Evolutionary conservation across 2,113 vertebrate species (phyloP).

Genomic region (Sinocyclocheilus rhinocerous): DNA sequence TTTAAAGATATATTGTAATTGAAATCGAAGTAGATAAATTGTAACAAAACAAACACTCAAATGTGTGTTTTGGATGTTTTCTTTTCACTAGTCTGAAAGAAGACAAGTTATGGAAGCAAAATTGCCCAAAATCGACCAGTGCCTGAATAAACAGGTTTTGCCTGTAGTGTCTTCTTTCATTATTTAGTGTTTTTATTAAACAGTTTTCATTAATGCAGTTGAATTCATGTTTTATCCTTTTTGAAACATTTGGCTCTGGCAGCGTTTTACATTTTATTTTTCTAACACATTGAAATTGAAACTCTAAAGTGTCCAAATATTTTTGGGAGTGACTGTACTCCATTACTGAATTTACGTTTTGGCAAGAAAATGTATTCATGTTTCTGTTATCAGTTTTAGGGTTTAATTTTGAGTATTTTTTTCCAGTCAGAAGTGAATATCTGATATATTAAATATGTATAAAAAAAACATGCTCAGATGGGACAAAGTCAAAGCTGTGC

Average conservation of each 20-base stretch:
- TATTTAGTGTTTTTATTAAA: background rate
- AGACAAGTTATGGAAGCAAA: background rate
- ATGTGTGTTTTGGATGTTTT: background rate
- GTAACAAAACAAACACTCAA: background rate
- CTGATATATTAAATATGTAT: background rate
- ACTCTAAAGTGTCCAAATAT: background rate
- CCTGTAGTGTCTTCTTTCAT: background rate
- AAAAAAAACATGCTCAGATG: background rate
- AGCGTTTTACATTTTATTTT: background rate
- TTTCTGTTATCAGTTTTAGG: background rate
- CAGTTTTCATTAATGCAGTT: background rate
- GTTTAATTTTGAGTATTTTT: background rate
- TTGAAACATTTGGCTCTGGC: background rate
- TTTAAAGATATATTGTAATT: background rate
- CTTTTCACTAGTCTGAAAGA: background rate
- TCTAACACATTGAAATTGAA: background rate
- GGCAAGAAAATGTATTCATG: background rate
- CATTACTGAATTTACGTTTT: background rate
- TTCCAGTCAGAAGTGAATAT: background rate
- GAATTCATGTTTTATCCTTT: background rate
- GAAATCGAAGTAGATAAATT: background rate
- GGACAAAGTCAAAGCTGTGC: background rate
- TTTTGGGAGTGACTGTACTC: background rate
- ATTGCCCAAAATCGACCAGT: background rate
- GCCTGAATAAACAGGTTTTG: background rate